Base-by-base conservation (phyloP, 2,888 invertebrate genomes). In the Melitaea athalia region DNA sequence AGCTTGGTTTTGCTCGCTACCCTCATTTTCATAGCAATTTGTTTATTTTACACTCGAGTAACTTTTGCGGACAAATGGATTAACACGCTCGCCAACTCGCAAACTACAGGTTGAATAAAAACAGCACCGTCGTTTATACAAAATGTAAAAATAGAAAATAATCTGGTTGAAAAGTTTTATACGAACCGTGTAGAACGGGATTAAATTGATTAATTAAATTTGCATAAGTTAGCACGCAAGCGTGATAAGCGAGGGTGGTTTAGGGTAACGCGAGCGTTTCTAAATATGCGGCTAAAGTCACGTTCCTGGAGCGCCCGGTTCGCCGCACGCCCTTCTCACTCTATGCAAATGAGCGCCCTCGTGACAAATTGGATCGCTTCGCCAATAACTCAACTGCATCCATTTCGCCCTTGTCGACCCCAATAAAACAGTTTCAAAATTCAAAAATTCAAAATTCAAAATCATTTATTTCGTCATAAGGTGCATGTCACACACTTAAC, bases 181-280 rank as follows among this genome's bases (percentile, higher is more conserved):
- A 74, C 81, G 81, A 83, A 69, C 68, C 64, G 49, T 60, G 72
- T 79, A 80, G 81, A 77, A 83, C 38, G 84, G 85, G 81, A 70
- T 83, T 81, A 88, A 88, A 87, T 89, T 88, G 86, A 91, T 91
- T 92, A 91, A 91, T 91, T 89, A 88, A 89, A 90, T 91, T 91
- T 88, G 86, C 91, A 92, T 91, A 91, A 89, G 86, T 88, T 87
- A 85, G 85, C 89, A 87, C 85, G 89, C 83, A 77, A 84, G 80
- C 79, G 79, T 80, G 85, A 83, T 85, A 85, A 86, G 83, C 79
- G 76, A 76, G 79, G 80, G 79, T 69, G 80, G 76, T 75, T 74
- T 72, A 74, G 75, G 79, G 75, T 75, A 77, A 74, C 74, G 78
- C 78, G 79, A 77, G 76, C 76, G 78, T 78, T 77, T 83, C 83